Evolutionary conservation across 2,888 invertebrate species (phyloP).

Genomic region (Notodonta ziczac): DNA sequence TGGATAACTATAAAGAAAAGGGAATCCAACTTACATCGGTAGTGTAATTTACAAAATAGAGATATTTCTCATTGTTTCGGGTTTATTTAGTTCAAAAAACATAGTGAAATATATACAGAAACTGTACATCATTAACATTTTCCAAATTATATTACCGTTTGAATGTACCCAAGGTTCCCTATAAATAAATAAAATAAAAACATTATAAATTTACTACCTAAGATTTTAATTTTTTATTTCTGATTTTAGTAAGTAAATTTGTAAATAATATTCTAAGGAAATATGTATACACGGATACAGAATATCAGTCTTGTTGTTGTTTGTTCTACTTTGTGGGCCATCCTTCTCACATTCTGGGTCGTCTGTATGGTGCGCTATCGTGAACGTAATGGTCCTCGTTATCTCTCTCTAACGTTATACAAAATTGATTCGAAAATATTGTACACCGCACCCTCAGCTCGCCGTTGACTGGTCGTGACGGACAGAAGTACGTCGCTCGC

Average conservation of each 20-base stretch:
- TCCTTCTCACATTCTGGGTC: slow-evolving; percentile 49
- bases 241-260: neutral
- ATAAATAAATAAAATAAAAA: neutral
- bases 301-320: slow-evolving; percentile 8
- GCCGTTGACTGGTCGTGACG: slow-evolving; percentile 61
- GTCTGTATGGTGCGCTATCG: slow-evolving; percentile 59
- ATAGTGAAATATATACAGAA: no score
- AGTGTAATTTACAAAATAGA: no score
- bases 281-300: neutral
- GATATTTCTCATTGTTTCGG: neutral
- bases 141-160: no score
- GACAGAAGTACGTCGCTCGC: slow-evolving; percentile 73
- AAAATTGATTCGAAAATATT: slow-evolving; percentile 76
- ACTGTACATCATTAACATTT: no score
- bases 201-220: neutral
- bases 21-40: no score
- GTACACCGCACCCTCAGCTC: slow-evolving; percentile 65
- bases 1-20: slow-evolving; percentile 35
- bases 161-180: no score
- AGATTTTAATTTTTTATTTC: neutral
- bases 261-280: slow-evolving; percentile 6
- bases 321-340: neutral
- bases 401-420: slow-evolving; percentile 69
- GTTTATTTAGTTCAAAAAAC: neutral
- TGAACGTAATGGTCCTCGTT: slow-evolving; percentile 67